Percentiles rank a stretch among this genome's conserved stretches.
These are phyloP conservation scores for Cantharis rustica DNA, from an alignment of 2,888 invertebrate genomes.

Conservation along the genomic window DNA sequence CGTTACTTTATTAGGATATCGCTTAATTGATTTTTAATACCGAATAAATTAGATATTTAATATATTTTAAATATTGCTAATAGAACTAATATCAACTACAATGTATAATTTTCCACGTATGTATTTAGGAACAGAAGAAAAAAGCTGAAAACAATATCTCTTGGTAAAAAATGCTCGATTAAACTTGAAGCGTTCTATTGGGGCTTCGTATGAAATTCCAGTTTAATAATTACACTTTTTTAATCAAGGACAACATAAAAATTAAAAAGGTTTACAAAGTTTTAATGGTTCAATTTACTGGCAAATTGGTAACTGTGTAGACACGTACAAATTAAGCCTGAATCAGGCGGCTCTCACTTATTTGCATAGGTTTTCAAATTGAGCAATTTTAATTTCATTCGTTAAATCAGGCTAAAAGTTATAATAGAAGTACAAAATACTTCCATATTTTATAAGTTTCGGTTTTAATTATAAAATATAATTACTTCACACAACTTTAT, in stretches of 20 bases:
- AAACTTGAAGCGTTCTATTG: background rate
- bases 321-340: slow-evolving; percentile 8
- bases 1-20: background rate
- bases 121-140: background rate
- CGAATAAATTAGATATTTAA: background rate
- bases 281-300: slow-evolving; percentile 15
- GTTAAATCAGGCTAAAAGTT: background rate
- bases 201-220: background rate
- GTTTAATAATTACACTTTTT: background rate
- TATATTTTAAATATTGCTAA: background rate
- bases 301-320: slow-evolving; percentile 9
- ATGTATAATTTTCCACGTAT: background rate
- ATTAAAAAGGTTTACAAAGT: slow-evolving; percentile 5
- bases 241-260: background rate
- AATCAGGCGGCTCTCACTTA: slow-evolving; percentile 6
- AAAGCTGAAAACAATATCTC: background rate
- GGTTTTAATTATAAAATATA: background rate
- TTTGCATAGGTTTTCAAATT: slow-evolving; percentile 9
- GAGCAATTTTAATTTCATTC: slow-evolving; percentile 3
- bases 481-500: background rate
- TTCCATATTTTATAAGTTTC: background rate
- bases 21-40: background rate
- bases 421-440: background rate
- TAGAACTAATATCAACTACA: background rate
- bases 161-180: background rate